phyloP scores from a whole-genome alignment of 1,140 invertebrate genomes.

The Ruditapes philippinarum region DNA sequence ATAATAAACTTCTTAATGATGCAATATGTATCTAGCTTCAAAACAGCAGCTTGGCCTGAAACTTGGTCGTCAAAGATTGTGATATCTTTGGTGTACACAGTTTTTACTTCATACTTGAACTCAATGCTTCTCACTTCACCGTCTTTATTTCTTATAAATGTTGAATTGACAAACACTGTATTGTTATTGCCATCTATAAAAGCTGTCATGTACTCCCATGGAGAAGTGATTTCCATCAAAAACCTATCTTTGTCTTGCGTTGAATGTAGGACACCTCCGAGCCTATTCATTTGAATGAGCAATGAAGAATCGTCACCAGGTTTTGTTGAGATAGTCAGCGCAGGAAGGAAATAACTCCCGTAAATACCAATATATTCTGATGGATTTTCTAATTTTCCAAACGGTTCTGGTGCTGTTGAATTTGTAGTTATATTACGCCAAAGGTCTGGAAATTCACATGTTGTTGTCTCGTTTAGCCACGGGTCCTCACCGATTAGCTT shows the following conservation, averaged over 20 bases:
- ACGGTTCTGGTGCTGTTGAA: not conserved
- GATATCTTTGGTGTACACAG: not conserved
- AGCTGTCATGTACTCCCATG: not conserved
- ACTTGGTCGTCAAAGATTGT: no score
- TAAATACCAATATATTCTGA: constrained; percentile 20
- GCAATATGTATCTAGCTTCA: no score
- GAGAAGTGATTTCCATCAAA: constrained; percentile 35
- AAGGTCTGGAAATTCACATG: constrained; percentile 21
- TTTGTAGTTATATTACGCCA: constrained; percentile 1
- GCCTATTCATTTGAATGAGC: not conserved
- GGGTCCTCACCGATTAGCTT: not conserved
- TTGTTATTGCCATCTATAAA: constrained; percentile 14
- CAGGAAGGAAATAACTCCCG: not conserved
- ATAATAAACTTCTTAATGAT: no score
- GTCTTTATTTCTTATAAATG: not conserved
- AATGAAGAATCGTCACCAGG: not conserved
- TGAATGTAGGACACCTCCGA: not conserved
- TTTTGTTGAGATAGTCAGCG: not conserved
- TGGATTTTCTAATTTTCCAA: not conserved
- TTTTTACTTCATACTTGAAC: constrained; percentile 3
- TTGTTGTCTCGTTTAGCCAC: constrained; percentile 47
- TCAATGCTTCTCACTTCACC: not conserved
- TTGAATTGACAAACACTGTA: not conserved
- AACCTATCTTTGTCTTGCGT: constrained; percentile 24
- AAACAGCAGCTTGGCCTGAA: no score